A percentile compares a stretch with the other conserved stretches of the same genome.
phyloP scores from a whole-genome alignment of 1,140 invertebrate species.

The Eurytemora carolleeae region DNA sequence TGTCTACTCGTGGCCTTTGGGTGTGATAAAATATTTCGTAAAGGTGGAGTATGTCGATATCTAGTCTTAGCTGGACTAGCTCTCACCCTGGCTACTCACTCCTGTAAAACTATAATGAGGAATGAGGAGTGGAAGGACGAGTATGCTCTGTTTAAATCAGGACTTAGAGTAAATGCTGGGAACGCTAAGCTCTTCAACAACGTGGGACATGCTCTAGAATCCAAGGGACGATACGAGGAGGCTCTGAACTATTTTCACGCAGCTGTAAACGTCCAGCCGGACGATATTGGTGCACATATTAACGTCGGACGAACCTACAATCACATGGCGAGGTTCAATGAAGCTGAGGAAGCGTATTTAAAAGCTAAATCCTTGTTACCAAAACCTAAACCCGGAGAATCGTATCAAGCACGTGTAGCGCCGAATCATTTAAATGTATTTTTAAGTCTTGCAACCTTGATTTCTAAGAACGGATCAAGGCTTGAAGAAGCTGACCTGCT shows the following conservation, averaged over 20 bases:
- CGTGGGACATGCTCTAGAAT: conserved; percentile 82
- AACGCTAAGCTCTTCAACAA: conserved; percentile 95
- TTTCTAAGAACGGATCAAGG: conserved; percentile 73
- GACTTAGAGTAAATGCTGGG: conserved; percentile 63
- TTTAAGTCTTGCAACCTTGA: conserved; percentile 80
- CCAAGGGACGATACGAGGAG: conserved; percentile 55
- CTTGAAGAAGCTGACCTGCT: conserved; percentile 81
- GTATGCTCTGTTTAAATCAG: conserved; percentile 77
- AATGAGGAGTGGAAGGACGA: conserved; percentile 84
- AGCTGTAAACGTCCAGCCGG: conserved; percentile 69
- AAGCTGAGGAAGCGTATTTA: conserved; percentile 76
- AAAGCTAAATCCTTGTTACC: conserved; percentile 72
- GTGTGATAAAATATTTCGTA: conserved; percentile 28
- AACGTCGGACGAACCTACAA: conserved; percentile 88
- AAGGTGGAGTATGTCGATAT: background rate
- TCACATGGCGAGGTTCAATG: conserved; percentile 66
- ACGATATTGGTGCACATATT: conserved; percentile 88
- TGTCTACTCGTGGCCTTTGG: conserved; percentile 77
- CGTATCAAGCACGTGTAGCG: conserved; percentile 81
- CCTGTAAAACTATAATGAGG: conserved; percentile 56
- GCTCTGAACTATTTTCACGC: conserved; percentile 77
- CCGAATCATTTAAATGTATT: conserved; percentile 92
- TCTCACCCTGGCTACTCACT: conserved; percentile 48
- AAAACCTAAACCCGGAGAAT: conserved; percentile 71
- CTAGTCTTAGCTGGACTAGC: conserved; percentile 36